These are phyloP conservation scores for Macaria notata DNA, from an alignment of 2,888 invertebrate genomes.

Conservation along the genomic window DNA sequence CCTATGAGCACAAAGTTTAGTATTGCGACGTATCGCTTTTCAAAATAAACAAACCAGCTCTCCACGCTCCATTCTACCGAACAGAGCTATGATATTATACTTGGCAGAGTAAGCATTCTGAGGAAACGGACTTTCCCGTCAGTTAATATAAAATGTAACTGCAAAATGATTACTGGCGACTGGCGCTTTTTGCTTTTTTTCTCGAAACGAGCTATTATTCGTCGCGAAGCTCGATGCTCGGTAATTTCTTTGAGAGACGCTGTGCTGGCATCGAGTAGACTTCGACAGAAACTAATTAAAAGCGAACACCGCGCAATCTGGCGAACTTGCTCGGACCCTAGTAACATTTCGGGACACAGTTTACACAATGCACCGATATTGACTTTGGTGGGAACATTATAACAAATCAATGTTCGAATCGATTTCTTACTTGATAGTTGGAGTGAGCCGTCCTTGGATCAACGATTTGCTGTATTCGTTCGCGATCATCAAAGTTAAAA, in stretches of 20 bases:
- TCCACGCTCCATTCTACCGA: constrained; percentile 1
- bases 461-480: too few relatives aligned
- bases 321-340: constrained; percentile 42
- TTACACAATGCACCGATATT: constrained; percentile 35
- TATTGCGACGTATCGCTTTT: constrained; percentile 2
- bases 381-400: background rate
- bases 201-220: constrained; percentile 38
- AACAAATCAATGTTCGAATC: too few relatives aligned
- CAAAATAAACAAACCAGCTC: constrained; percentile 1
- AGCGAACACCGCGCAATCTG: constrained; percentile 63
- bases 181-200: constrained; percentile 35
- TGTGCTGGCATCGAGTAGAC: constrained; percentile 52
- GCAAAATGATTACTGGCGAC: constrained; percentile 14
- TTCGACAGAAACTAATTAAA: constrained; percentile 71
- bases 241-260: constrained; percentile 62
- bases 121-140: constrained; percentile 9
- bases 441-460: too few relatives aligned
- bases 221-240: constrained; percentile 29
- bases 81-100: constrained; percentile 1
- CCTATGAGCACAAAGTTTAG: background rate
- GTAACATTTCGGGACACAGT: constrained; percentile 39
- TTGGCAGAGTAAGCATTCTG: constrained; percentile 8
- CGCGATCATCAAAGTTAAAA: too few relatives aligned
- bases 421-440: too few relatives aligned
- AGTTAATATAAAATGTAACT: constrained; percentile 19